Percentiles rank a stretch among this genome's conserved stretches.
Conservation (phyloP, 2,797 vertebrate species). For the Coendou prehensilis region DNA sequence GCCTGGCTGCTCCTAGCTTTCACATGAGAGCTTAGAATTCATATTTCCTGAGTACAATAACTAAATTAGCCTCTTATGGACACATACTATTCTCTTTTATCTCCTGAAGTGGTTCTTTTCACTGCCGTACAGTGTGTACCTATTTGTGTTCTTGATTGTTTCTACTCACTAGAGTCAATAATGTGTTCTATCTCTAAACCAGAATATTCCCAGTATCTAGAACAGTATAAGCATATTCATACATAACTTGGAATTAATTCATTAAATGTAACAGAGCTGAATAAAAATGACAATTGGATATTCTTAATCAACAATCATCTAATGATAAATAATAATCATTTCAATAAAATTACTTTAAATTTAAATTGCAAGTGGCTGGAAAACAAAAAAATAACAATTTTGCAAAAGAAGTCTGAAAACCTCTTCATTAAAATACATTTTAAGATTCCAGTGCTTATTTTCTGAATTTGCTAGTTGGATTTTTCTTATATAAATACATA, state of each 20-base stretch:
- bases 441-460: neutral
- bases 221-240: neutral
- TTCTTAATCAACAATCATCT: neutral
- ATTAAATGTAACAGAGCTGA: neutral
- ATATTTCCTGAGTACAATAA: neutral
- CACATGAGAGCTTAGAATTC: neutral
- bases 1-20: neutral
- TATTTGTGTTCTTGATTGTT: neutral
- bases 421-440: neutral
- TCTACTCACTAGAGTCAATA: neutral
- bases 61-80: neutral
- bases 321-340: neutral
- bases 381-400: constrained; percentile 35
- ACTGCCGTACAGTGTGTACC: neutral
- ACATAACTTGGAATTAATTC: neutral
- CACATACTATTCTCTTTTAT: neutral
- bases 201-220: neutral
- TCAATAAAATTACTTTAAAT: constrained; percentile 38
- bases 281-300: neutral
- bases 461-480: neutral
- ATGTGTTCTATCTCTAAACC: neutral
- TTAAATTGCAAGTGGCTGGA: neutral
- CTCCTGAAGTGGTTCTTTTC: neutral
- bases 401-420: constrained; percentile 29
- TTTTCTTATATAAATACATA: neutral